Conservation (phyloP, 2,888 invertebrate genomes). For the Eupithecia subfuscata region DNA sequence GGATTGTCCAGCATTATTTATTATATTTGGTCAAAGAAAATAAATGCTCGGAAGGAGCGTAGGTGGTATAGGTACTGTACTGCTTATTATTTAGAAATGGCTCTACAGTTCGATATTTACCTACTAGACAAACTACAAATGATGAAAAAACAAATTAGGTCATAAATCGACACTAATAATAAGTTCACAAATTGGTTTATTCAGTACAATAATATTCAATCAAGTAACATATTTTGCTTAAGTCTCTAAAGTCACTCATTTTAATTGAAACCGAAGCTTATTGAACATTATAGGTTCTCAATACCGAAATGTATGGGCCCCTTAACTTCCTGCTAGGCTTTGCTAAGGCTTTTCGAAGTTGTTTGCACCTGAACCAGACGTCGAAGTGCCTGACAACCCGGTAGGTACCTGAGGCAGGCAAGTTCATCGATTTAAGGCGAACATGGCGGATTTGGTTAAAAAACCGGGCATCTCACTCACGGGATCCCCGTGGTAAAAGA, state of each 20-base stretch:
- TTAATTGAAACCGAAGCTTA: slow-evolving; percentile 33
- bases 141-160: background rate
- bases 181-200: background rate
- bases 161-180: background rate
- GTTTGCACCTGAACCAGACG: slow-evolving; percentile 32
- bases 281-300: slow-evolving; percentile 27
- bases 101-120: background rate
- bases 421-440: background rate
- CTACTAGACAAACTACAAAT: background rate
- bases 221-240: background rate
- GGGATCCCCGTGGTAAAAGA: too few relatives aligned
- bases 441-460: too few relatives aligned
- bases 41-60: too few relatives aligned
- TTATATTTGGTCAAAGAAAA: too few relatives aligned
- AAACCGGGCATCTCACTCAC: too few relatives aligned
- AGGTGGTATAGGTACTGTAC: too few relatives aligned
- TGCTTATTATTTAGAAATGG: too few relatives aligned
- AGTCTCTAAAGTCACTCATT: background rate
- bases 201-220: background rate
- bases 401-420: background rate
- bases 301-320: slow-evolving; percentile 33
- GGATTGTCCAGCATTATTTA: too few relatives aligned
- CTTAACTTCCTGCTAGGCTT: slow-evolving; percentile 32
- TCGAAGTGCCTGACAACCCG: background rate
- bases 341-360: slow-evolving; percentile 27